Base-by-base conservation (phyloP, 2,113 vertebrate genomes). In the Carassius gibelio region DNA sequence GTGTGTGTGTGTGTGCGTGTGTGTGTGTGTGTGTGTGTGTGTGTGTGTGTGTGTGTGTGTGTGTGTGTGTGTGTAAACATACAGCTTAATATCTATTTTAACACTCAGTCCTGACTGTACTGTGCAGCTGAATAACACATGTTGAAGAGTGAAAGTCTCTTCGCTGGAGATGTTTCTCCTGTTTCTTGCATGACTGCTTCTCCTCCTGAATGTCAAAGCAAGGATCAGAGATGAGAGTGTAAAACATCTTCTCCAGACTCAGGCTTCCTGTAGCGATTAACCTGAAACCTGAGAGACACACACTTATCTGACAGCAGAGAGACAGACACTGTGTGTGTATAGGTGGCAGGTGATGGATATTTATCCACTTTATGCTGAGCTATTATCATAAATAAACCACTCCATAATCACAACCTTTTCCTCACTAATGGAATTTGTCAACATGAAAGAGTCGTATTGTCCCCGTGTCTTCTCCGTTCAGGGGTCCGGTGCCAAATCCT, bases 321-420 rank as follows among this genome's bases (percentile, higher is more conserved):
- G 64, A 80, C 42, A 74, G 75, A 26, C 34, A 36, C 64, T 86
- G 96, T 89, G 93, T 94, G 94, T 95, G 90, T 96, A 96, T 94
- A 96, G 97, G 95, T 98, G 97, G 97, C 96, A 95, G 95, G 94
- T 96, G 91, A 94, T 90, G 90, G 91, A 93, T 92, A 23, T 85
- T 84, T 59, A 89, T 50, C 21, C 81, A 82, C 87, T 87, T 77
- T 80, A 34, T 75, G 88, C 88, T 59, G 57, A 84, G 89, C 91
- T 90, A 92, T 93, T 94, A 93, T 92, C 92, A 92, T 93, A 92
- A 93, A 93, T 93, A 93, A 94, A 94, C 92, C 87, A 75, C 88
- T 91, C 88, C 87, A 89, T 91, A 92, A 93, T 93, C 90, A 88
- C 78, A 89, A 92, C 83, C 87, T 88, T 90, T 91, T 91, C 90